These are phyloP conservation scores for Dermatemys mawii DNA, from an alignment of 2,113 vertebrate genomes.

Conservation along the genomic window DNA sequence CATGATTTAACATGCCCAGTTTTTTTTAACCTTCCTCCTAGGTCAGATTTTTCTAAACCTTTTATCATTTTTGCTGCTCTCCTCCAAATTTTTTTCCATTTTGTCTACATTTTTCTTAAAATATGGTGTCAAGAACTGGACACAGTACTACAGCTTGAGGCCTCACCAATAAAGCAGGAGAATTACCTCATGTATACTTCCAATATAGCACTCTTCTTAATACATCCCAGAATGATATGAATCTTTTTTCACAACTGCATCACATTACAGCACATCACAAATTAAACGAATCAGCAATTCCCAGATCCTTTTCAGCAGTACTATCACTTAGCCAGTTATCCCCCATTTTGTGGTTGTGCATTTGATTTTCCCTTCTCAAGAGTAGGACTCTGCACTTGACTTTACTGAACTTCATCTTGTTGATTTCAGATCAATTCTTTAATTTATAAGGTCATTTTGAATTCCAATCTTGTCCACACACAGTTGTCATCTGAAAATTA, in stretches of 20 bases:
- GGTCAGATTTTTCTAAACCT: background rate
- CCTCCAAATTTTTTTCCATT: background rate
- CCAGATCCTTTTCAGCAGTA: background rate
- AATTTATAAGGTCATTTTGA: background rate
- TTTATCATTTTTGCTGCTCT: background rate
- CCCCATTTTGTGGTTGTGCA: no score
- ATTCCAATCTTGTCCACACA: background rate
- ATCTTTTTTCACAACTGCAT: background rate
- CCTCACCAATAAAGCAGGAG: no score
- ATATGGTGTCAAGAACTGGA: no score
- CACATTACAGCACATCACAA: no score
- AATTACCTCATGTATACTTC: no score
- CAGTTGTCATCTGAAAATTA: background rate
- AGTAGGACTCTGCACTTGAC: no score
- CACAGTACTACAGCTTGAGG: no score
- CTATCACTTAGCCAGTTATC: no score
- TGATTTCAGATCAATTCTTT: background rate
- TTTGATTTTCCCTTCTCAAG: no score
- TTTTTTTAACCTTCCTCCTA: background rate
- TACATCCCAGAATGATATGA: background rate
- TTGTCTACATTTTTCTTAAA: background rate
- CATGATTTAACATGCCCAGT: background rate
- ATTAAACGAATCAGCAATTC: no score
- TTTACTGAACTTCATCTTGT: background rate
- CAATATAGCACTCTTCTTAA: background rate